Conservation (phyloP, 2,888 invertebrate species). For the Hartigia nigra region DNA sequence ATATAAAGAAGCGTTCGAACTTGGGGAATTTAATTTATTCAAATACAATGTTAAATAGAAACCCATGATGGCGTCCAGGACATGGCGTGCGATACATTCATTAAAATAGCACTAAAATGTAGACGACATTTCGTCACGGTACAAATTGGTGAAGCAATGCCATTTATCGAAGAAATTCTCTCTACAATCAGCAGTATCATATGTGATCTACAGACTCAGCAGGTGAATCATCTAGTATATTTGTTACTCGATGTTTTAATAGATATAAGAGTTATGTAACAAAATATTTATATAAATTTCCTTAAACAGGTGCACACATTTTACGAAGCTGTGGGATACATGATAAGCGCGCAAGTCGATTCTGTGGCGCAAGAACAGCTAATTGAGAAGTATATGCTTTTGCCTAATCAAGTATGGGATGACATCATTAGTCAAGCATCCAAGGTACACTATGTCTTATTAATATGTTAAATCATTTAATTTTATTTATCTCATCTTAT, state of each 20-base stretch:
- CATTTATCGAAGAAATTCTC: conserved; percentile 99
- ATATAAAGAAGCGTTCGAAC: background rate
- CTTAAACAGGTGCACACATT: conserved; percentile 84
- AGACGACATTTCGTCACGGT: conserved; percentile 96
- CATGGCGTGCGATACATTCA: conserved; percentile 99
- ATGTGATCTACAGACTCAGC: conserved; percentile 98
- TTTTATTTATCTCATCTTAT: background rate
- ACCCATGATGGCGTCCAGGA: conserved; percentile 99
- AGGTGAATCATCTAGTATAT: conserved; percentile 70
- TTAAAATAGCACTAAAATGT: conserved; percentile 99
- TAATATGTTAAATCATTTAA: background rate
- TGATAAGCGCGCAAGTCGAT: conserved; percentile 97
- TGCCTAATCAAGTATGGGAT: conserved; percentile 99
- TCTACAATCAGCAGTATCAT: conserved; percentile 96
- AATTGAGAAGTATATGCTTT: conserved; percentile 96
- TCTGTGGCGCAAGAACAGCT: conserved; percentile 90
- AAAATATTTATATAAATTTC: conserved; percentile 19
- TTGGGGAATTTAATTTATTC: conserved; percentile 3
- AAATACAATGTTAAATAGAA: conserved; percentile 70
- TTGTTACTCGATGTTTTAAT: background rate
- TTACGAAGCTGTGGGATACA: conserved; percentile 99
- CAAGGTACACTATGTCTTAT: conserved; percentile 69
- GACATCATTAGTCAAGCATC: conserved; percentile 97
- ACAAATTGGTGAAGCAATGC: conserved; percentile 95
- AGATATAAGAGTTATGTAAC: background rate